phyloP scores from a whole-genome alignment of 2,797 vertebrate genomes.

The Graptemys geographica region DNA sequence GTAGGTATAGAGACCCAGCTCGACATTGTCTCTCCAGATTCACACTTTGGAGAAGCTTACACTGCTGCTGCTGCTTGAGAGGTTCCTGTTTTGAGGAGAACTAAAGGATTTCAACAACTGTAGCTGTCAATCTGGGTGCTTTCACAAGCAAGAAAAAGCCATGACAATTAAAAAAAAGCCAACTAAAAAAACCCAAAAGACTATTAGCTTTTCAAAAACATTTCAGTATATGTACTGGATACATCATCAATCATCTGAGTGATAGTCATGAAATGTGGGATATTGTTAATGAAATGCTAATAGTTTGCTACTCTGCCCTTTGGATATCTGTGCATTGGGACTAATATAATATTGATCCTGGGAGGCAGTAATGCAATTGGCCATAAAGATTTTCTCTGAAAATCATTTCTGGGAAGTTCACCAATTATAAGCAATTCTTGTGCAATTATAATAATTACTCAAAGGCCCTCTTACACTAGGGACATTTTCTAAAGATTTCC shows the following conservation, averaged over 20 bases:
- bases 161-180: accelerated
- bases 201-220: slow-evolving; percentile 12
- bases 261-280: slow-evolving; percentile 22
- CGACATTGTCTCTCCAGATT: accelerated
- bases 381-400: slow-evolving; percentile 34
- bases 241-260: neutral
- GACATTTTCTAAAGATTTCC: slow-evolving; percentile 33
- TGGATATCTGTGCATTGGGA: slow-evolving; percentile 1
- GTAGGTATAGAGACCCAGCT: neutral
- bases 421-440: slow-evolving; percentile 47
- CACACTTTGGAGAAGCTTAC: neutral
- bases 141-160: neutral
- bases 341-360: slow-evolving; percentile 42
- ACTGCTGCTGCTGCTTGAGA: neutral
- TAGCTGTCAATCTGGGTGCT: neutral
- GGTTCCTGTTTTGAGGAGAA: neutral
- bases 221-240: slow-evolving; percentile 15
- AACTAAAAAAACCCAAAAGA: neutral
- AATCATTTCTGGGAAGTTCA: slow-evolving; percentile 43
- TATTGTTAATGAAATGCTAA: slow-evolving; percentile 58
- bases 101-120: neutral
- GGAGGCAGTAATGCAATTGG: slow-evolving; percentile 31
- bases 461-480: slow-evolving; percentile 43
- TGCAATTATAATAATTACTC: slow-evolving; percentile 37
- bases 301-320: slow-evolving; percentile 27